Base-by-base conservation (phyloP, 2,113 vertebrate genomes). In the Antennarius striatus region DNA sequence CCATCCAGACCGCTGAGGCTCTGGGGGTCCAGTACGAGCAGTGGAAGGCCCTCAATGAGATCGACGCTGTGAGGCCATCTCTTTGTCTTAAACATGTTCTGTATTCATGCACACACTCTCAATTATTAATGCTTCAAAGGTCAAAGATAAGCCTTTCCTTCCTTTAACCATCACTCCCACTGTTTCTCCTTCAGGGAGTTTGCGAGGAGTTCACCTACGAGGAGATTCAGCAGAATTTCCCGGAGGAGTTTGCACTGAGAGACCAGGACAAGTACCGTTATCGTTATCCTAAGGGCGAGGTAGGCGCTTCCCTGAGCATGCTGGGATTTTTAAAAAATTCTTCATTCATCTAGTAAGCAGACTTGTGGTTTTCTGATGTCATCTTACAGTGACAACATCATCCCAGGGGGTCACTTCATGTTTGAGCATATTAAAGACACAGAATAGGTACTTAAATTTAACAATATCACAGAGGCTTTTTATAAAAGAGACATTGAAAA, bases 201-300 rank as follows among this genome's bases (percentile, higher is more conserved):
- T 97, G 96, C 54, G 96, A 98, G 72, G 96, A 98, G 53, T 93
- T 98, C 95, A 94, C 90, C 0, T 98, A 98, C 5, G 95, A 98
- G 86, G 95, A 95, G 87, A 98, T 98, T 60, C 96, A 98, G 63
- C 85, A 93, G 55, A 63, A 91, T 7, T 93, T 88, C 72, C 95
- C 96, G 0, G 92, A 95, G 62, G 96, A 98, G 79, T 94, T 98
- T 54, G 95, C 96, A 2, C 88, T 98, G 55, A 86, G 95, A 16
- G 96, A 98, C 49, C 96, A 98, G 65, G 93, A 98, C 88, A 98
- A 98, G 65, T 98, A 96, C 5, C 94, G 94, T 3, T 98, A 98
- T 64, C 94, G 95, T 29, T 98, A 98, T 82, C 95, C 95, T 4
- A 98, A 96, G 57, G 96, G 95, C 47, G 96, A 97, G 93, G 96